These are phyloP conservation scores for Oreochromis spilurus DNA, from an alignment of 2,113 vertebrate species.

Conservation along the genomic window DNA sequence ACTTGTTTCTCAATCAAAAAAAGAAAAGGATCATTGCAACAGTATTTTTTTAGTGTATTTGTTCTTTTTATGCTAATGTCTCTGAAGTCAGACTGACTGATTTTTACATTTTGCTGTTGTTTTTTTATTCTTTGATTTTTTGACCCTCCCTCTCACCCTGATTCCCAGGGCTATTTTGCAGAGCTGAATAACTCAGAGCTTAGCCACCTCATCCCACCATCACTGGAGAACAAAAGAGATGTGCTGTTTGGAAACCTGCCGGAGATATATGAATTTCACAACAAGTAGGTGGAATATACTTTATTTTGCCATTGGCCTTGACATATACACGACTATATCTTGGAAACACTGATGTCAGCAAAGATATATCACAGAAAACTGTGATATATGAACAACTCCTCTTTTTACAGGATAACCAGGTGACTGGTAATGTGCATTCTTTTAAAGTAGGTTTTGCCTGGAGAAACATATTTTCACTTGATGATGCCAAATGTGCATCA, in stretches of 20 bases:
- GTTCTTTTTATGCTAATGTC: neutral
- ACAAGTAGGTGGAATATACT: conserved; percentile 69
- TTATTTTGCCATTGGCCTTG: neutral
- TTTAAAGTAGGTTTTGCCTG: neutral
- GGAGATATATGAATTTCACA: conserved; percentile 92
- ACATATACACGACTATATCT: neutral
- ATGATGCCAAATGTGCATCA: neutral
- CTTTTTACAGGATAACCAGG: neutral
- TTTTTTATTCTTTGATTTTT: neutral
- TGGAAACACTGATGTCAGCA: neutral
- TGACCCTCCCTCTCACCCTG: neutral
- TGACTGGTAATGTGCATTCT: too few species aligned
- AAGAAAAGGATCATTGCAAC: too few species aligned
- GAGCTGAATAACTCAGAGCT: conserved; percentile 88
- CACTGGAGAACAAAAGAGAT: conserved; percentile 86
- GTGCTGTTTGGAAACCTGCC: conserved; percentile 91
- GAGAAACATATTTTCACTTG: neutral
- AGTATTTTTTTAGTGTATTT: neutral
- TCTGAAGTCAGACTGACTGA: neutral
- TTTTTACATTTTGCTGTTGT: neutral
- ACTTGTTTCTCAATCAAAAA: too few species aligned
- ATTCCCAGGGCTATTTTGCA: conserved; percentile 83
- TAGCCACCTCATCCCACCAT: conserved; percentile 82
- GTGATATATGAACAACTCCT: neutral
- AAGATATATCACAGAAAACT: neutral